These are phyloP conservation scores for Archips xylosteana DNA, from an alignment of 2,888 invertebrate genomes.

Conservation along the genomic window DNA sequence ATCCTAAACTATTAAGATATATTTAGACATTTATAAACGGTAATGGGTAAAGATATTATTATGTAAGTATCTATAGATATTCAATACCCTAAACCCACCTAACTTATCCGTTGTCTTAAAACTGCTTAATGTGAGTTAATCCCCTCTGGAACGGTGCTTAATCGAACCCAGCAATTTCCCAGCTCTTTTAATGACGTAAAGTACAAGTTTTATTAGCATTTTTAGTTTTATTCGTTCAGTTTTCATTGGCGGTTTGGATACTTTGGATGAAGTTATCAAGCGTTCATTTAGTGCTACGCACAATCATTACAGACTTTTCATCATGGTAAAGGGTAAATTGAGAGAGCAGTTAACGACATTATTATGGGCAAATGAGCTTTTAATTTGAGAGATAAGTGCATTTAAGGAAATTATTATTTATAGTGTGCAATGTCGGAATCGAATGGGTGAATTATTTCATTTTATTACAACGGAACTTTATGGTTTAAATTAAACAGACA, in stretches of 20 bases:
- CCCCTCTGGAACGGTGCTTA: neutral
- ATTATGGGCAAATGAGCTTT: slow-evolving; percentile 2
- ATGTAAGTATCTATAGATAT: neutral
- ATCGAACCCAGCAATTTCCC: neutral
- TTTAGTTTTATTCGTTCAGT: slow-evolving; percentile 20
- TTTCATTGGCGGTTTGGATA: slow-evolving; percentile 33
- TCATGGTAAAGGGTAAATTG: slow-evolving; percentile 16
- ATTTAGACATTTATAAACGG: neutral
- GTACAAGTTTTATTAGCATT: slow-evolving; percentile 27
- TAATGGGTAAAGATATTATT: neutral
- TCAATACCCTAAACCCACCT: neutral
- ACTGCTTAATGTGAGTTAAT: neutral
- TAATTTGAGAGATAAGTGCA: slow-evolving; percentile 2
- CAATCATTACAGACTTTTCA: slow-evolving; percentile 34
- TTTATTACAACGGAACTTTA: no score
- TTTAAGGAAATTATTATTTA: slow-evolving; percentile 2
- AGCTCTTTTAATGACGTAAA: slow-evolving; percentile 20
- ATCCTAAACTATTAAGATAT: no score
- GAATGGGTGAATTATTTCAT: neutral
- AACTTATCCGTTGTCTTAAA: neutral
- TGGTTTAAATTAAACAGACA: neutral
- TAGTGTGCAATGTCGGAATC: neutral
- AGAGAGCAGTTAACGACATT: slow-evolving; percentile 8
- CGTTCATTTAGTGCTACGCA: slow-evolving; percentile 37
- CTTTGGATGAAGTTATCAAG: slow-evolving; percentile 43